Conservation (phyloP, 2,888 invertebrate species). For the Spilosoma lubricipeda region DNA sequence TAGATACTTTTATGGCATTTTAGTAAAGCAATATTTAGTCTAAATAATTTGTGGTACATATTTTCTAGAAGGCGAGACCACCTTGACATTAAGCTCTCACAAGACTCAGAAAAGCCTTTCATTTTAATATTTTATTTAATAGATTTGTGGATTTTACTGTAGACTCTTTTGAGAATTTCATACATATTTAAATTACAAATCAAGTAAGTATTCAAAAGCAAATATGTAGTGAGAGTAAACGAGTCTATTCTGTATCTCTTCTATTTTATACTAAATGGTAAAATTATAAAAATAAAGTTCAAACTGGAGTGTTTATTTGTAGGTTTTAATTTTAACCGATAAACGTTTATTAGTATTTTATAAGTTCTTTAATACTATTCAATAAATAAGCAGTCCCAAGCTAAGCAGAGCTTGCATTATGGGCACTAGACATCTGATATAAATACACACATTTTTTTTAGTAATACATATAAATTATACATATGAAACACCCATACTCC, state of each 20-base stretch:
- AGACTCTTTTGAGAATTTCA: not conserved
- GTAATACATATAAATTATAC: too few species aligned
- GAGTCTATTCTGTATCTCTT: not conserved
- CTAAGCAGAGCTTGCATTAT: too few species aligned
- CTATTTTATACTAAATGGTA: not conserved
- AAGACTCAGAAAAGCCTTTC: not conserved
- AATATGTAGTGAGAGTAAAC: not conserved
- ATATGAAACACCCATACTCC: too few species aligned
- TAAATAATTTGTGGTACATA: not conserved
- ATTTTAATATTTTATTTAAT: not conserved
- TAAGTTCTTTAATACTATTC: too few species aligned
- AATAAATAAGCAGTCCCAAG: too few species aligned
- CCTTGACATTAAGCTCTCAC: not conserved
- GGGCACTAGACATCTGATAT: too few species aligned
- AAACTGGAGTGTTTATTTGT: too few species aligned
- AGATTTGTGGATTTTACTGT: not conserved
- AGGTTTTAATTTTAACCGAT: too few species aligned
- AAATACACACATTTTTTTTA: too few species aligned
- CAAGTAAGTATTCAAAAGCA: conserved; percentile 1
- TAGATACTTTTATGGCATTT: not conserved
- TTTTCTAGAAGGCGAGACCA: too few species aligned
- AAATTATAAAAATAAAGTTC: not conserved
- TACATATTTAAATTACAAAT: not conserved
- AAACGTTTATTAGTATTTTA: too few species aligned
- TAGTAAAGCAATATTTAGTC: not conserved